Evolutionary conservation across 2,113 vertebrate genomes (phyloP), one percentile per base, ranked within the genome.

Genomic region (Tringa solitaria): DNA sequence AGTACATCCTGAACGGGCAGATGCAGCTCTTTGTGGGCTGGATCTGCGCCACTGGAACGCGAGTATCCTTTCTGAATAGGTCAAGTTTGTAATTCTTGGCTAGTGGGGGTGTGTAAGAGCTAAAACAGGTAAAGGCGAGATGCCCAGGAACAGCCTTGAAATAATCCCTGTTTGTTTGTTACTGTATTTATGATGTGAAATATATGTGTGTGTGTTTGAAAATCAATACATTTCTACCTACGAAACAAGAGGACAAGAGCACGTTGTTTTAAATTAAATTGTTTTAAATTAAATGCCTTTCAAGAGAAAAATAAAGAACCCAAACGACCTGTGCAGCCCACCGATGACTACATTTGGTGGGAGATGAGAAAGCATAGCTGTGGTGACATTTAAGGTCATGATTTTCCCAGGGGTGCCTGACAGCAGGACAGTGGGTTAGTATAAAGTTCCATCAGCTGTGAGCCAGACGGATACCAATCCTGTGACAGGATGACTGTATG

Each of bases 401-500:
- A 54, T 51, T 78, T 97, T 93, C 81, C 65, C 73, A 63, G 30
- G 3, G 14, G 43, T 72, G 33, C 51, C 64, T 87, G 32, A 48
- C 46, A 59, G 3, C 5, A 89, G 33, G 8, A 68, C 39, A 81
- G 51, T 53, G 39, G 68, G 76, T 56, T 75, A 78, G 35, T 64
- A 41, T n/a, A 59, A 88, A 92, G 69, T 68, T 85, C 61, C 67
- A 85, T 87, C 70, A 87, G 61, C 80, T 87, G 57, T 41, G 37
- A 95, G 89, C 65, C 95, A 95, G 77, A 85, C 51, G 90, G 87
- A 85, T 87, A 92, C 43, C 53, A 89, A 72, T 48, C 67, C 50
- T 90, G 94, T 4, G 20, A 87, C 87, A 83, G 79, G 87, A 85
- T 70, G 46, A 85, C 75, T 89, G 59, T 94, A 87, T 63, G 77